phyloP scores from a whole-genome alignment of 2,113 vertebrate species.

The Trachemys scripta region DNA sequence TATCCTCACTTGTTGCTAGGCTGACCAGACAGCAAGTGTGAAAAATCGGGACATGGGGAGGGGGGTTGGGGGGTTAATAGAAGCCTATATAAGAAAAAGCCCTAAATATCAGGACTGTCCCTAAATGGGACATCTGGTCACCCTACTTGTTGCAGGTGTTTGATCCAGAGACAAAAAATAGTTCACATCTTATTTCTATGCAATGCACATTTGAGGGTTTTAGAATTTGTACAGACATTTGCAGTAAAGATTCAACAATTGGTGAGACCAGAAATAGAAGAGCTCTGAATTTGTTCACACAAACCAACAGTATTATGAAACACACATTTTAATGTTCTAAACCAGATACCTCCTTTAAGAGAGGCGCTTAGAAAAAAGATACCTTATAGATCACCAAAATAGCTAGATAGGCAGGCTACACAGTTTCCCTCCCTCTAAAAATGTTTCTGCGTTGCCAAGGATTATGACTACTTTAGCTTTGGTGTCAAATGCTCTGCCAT shows the following conservation, averaged over 20 bases:
- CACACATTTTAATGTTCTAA: background rate
- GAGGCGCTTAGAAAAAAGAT: fast-evolving
- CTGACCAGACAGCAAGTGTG: too few relatives aligned
- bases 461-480: background rate
- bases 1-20: background rate
- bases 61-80: too few relatives aligned
- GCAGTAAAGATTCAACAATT: background rate
- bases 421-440: fast-evolving
- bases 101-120: too few relatives aligned
- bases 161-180: background rate
- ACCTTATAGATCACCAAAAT: background rate
- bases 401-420: background rate
- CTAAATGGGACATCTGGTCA: too few relatives aligned
- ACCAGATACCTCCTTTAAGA: background rate
- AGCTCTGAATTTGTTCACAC: background rate
- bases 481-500: background rate
- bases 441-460: fast-evolving
- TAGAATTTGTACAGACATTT: background rate
- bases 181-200: background rate
- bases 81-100: too few relatives aligned
- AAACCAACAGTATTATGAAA: background rate
- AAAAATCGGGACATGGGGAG: too few relatives aligned
- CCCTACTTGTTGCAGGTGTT: background rate
- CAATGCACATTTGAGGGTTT: background rate
- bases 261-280: background rate